A percentile compares a stretch with the other conserved stretches of the same genome.
Conservation (phyloP, 2,797 vertebrate genomes). For the Sebastes kiyomatsui region DNA sequence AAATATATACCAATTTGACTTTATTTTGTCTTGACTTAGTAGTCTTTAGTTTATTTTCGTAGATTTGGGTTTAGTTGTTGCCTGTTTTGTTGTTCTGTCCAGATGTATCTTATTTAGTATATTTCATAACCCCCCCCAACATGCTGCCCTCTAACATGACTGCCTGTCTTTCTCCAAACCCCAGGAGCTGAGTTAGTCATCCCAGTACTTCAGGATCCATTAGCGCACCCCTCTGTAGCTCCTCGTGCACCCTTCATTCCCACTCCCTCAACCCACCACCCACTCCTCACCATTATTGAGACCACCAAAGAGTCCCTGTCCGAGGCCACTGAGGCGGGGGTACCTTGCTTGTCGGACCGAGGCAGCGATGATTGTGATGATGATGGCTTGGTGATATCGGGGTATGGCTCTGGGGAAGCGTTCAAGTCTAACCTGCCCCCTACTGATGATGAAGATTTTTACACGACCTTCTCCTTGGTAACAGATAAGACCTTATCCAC, state of each 20-base stretch:
- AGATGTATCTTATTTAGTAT: not conserved
- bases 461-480: constrained; percentile 99
- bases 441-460: constrained; percentile 99
- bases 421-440: constrained; percentile 99
- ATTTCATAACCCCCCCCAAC: not conserved
- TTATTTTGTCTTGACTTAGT: constrained; percentile 5
- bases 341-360: constrained; percentile 99
- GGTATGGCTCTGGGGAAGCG: constrained; percentile 99
- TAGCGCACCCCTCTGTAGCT: constrained; percentile 96
- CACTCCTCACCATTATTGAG: constrained; percentile 99
- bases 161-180: constrained; percentile 79
- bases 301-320: constrained; percentile 99
- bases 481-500: constrained; percentile 99
- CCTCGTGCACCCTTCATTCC: constrained; percentile 97
- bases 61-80: not conserved
- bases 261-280: constrained; percentile 94
- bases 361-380: constrained; percentile 99
- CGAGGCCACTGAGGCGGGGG: constrained; percentile 98
- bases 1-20: not conserved
- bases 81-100: not conserved
- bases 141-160: constrained; percentile 68
- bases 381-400: constrained; percentile 99
- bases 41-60: constrained; percentile 6
- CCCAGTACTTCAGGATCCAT: constrained; percentile 97
- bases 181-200: constrained; percentile 99